phyloP scores from a whole-genome alignment of 2,888 invertebrate genomes.

The Harpalus rubripes region DNA sequence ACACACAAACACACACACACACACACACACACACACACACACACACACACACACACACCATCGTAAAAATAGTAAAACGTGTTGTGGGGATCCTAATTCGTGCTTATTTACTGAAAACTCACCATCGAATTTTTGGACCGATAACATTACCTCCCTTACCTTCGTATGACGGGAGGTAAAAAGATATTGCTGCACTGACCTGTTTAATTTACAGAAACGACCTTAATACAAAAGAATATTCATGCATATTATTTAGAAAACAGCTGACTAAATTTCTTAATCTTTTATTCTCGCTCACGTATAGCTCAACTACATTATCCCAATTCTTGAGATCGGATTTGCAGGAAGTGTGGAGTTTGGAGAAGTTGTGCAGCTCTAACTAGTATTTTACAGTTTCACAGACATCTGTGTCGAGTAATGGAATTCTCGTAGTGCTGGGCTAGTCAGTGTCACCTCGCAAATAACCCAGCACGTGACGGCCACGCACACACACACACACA shows the following conservation, averaged over 20 bases:
- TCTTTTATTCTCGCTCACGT: neutral
- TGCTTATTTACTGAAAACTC: too few relatives aligned
- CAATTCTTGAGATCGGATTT: constrained; percentile 5
- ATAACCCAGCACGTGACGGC: constrained; percentile 43
- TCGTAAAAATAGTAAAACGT: too few relatives aligned
- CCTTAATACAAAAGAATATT: too few relatives aligned
- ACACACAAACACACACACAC: too few relatives aligned
- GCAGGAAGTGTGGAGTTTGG: constrained; percentile 1
- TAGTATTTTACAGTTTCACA: constrained; percentile 62
- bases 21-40: too few relatives aligned
- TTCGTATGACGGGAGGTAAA: too few relatives aligned
- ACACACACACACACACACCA: too few relatives aligned
- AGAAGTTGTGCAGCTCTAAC: constrained; percentile 39
- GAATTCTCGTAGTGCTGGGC: constrained; percentile 49
- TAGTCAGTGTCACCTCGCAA: constrained; percentile 54
- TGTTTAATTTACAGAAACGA: too few relatives aligned
- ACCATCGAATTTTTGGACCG: too few relatives aligned
- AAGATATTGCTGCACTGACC: too few relatives aligned
- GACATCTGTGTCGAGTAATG: constrained; percentile 56
- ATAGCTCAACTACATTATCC: neutral
- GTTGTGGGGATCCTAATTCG: too few relatives aligned
- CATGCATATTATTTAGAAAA: neutral
- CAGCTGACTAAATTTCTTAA: neutral
- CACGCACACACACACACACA: constrained; percentile 20
- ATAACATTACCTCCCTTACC: too few relatives aligned